Percentiles rank a stretch among this genome's conserved stretches.
These are phyloP conservation scores for Hyppa rectilinea DNA, from an alignment of 2,888 invertebrate species.

Conservation along the genomic window DNA sequence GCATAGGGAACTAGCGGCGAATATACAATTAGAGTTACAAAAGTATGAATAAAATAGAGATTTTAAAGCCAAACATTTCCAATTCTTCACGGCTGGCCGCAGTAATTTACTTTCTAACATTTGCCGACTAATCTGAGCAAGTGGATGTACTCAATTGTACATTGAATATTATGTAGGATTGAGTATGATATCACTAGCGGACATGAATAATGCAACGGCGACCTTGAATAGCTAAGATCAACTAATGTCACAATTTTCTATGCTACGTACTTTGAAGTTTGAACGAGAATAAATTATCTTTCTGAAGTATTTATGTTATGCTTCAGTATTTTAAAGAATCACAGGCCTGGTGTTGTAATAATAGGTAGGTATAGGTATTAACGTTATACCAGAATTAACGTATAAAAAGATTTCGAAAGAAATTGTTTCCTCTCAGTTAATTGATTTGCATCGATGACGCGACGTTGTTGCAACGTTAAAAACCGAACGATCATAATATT, in stretches of 20 bases:
- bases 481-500: conserved; percentile 34
- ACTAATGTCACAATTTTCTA: conserved; percentile 71
- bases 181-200: conserved; percentile 76
- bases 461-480: conserved; percentile 27
- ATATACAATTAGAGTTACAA: conserved; percentile 31
- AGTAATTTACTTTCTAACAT: conserved; percentile 57
- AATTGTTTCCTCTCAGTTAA: conserved; percentile 23
- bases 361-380: background rate
- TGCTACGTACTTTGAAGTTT: conserved; percentile 40
- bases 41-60: conserved; percentile 45
- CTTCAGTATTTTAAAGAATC: background rate
- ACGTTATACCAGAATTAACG: background rate
- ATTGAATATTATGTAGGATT: conserved; percentile 63
- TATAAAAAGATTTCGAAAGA: conserved; percentile 16
- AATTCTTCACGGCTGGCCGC: conserved; percentile 37
- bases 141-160: conserved; percentile 47
- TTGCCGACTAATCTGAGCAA: conserved; percentile 38
- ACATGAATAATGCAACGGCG: conserved; percentile 78
- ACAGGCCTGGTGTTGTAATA: conserved; percentile 7
- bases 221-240: conserved; percentile 74
- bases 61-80: conserved; percentile 43
- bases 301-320: conserved; percentile 10
- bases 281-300: conserved; percentile 30
- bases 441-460: conserved; percentile 35
- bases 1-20: conserved; percentile 23